Evolutionary conservation across 2,888 invertebrate species (phyloP).

Genomic region (Lithophane ornitopus): DNA sequence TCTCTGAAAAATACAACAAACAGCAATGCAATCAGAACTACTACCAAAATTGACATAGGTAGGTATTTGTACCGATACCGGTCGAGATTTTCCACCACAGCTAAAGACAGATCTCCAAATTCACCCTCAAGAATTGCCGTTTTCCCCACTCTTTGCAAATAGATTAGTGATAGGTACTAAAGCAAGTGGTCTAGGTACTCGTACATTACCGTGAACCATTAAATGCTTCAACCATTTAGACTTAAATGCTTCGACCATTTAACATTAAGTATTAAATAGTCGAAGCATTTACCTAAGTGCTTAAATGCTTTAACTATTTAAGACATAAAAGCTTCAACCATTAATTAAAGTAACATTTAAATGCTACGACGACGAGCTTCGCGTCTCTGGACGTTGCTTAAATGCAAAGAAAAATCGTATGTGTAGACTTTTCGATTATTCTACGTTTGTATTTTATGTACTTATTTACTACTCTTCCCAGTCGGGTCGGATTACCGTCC

Average conservation of each 20-base stretch:
- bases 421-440: too few species aligned
- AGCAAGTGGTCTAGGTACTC: background rate
- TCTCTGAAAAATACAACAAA: constrained; percentile 30
- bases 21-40: constrained; percentile 7
- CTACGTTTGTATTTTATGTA: too few species aligned
- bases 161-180: background rate
- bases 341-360: background rate
- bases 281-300: too few species aligned
- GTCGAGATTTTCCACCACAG: background rate
- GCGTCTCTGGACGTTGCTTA: background rate
- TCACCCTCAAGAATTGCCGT: background rate
- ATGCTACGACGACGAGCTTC: background rate
- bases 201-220: background rate
- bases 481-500: too few species aligned
- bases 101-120: background rate
- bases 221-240: background rate
- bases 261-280: too few species aligned
- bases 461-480: too few species aligned
- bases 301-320: background rate
- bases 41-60: background rate
- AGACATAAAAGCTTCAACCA: background rate
- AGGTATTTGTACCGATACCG: background rate
- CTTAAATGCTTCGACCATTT: background rate
- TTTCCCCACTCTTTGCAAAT: too few species aligned
- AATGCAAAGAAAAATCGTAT: constrained; percentile 38